Conservation (phyloP, 2,113 vertebrate species). For the Acanthochromis polyacanthus region DNA sequence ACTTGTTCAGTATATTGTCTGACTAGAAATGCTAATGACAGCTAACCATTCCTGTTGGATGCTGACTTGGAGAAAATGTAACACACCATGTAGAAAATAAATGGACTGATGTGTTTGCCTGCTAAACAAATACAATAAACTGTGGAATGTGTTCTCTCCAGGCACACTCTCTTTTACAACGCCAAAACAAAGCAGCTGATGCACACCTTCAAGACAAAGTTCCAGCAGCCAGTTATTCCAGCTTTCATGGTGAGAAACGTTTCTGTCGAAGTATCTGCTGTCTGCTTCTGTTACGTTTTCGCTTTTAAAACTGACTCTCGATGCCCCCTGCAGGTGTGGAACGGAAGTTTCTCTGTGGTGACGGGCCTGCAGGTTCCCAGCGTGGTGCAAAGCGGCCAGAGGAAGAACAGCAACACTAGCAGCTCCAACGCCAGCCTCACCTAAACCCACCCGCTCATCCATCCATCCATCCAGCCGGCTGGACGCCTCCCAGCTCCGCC, state of each 20-base stretch:
- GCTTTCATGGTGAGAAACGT: slow-evolving; percentile 88
- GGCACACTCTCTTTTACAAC: slow-evolving; percentile 94
- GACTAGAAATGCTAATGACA: too few species aligned
- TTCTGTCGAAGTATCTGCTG: not conserved
- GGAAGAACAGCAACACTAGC: slow-evolving; percentile 93
- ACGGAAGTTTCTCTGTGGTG: slow-evolving; percentile 93
- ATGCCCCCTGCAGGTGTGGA: slow-evolving; percentile 90
- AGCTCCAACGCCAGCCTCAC: slow-evolving; percentile 95
- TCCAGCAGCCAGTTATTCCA: slow-evolving; percentile 92
- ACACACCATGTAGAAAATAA: too few species aligned
- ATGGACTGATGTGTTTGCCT: too few species aligned
- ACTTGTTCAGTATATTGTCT: too few species aligned
- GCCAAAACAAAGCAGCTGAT: slow-evolving; percentile 91
- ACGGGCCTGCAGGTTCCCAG: slow-evolving; percentile 95
- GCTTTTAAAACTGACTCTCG: not conserved
- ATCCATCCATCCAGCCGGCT: not conserved
- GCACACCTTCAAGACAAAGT: slow-evolving; percentile 93
- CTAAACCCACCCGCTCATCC: slow-evolving; percentile 73
- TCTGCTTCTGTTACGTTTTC: not conserved
- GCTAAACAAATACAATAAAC: too few species aligned
- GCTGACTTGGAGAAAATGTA: too few species aligned
- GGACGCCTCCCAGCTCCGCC: slow-evolving; percentile 18
- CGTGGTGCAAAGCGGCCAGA: slow-evolving; percentile 90
- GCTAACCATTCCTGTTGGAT: too few species aligned
- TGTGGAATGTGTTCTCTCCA: slow-evolving; percentile 60